These are phyloP conservation scores for Zeuzera pyrina DNA, from an alignment of 2,888 invertebrate genomes.

Conservation along the genomic window DNA sequence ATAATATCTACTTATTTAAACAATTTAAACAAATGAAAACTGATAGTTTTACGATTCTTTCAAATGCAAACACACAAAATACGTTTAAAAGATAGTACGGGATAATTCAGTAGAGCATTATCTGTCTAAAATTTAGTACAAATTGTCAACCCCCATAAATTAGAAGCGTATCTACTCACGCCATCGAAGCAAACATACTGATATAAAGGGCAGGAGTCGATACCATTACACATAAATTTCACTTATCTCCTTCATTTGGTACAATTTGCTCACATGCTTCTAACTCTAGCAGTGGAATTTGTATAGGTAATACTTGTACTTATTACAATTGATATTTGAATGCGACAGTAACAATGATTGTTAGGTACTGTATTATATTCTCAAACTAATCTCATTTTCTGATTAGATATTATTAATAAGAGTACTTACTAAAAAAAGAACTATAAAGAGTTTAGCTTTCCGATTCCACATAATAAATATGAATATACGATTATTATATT, in stretches of 20 bases:
- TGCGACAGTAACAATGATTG: too few species aligned
- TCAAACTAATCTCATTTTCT: too few species aligned
- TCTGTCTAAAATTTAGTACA: constrained; percentile 37
- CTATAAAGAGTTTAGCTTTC: too few species aligned
- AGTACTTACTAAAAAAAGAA: too few species aligned
- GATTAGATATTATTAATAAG: too few species aligned
- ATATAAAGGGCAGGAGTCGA: constrained; percentile 54
- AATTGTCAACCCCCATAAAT: constrained; percentile 49
- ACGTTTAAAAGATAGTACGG: neutral
- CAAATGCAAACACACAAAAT: neutral
- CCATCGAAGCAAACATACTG: constrained; percentile 54
- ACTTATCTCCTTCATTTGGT: constrained; percentile 54
- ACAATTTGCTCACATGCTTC: constrained; percentile 42
- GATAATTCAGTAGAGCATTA: neutral
- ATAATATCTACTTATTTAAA: neutral
- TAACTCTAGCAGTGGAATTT: constrained; percentile 7
- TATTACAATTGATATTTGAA: too few species aligned
- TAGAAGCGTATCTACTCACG: constrained; percentile 34
- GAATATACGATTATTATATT: too few species aligned
- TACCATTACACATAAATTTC: constrained; percentile 62
- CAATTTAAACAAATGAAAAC: neutral
- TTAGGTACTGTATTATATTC: too few species aligned
- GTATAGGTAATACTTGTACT: too few species aligned
- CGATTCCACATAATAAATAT: too few species aligned
- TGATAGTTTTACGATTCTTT: neutral